Evolutionary conservation across 2,797 vertebrate genomes (phyloP).

Genomic region (Rhinichthys osculus): DNA sequence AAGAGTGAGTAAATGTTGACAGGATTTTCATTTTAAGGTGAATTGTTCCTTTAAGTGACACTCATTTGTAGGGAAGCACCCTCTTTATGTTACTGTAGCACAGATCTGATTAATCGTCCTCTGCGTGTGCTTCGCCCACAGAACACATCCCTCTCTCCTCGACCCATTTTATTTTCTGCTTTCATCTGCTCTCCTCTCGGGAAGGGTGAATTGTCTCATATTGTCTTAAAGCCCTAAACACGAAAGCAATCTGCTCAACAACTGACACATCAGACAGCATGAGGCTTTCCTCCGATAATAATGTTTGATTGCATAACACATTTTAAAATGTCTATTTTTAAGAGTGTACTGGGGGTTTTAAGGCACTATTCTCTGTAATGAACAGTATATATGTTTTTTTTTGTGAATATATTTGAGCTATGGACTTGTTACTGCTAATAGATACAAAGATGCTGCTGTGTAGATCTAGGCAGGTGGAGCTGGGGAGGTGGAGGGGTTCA

Average conservation of each 20-base stretch:
- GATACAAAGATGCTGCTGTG: no score
- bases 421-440: no score
- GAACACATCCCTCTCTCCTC: conserved; percentile 3
- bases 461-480: neutral
- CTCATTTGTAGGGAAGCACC: neutral
- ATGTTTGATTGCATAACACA: neutral
- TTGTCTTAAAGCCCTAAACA: conserved; percentile 1
- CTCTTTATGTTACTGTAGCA: neutral
- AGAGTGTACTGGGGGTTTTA: neutral
- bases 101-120: conserved; percentile 19
- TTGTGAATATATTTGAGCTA: no score
- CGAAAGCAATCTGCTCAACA: neutral
- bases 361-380: neutral
- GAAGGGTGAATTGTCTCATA: neutral
- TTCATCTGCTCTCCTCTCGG: neutral
- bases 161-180: conserved; percentile 8
- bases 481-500: neutral
- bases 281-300: neutral
- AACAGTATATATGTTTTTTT: no score
- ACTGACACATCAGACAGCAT: neutral
- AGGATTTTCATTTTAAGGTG: neutral
- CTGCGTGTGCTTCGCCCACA: conserved; percentile 17
- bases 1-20: neutral
- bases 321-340: neutral
- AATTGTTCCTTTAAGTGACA: neutral